These are phyloP conservation scores for Pyralis farinalis DNA, from an alignment of 2,888 invertebrate genomes.

Conservation along the genomic window DNA sequence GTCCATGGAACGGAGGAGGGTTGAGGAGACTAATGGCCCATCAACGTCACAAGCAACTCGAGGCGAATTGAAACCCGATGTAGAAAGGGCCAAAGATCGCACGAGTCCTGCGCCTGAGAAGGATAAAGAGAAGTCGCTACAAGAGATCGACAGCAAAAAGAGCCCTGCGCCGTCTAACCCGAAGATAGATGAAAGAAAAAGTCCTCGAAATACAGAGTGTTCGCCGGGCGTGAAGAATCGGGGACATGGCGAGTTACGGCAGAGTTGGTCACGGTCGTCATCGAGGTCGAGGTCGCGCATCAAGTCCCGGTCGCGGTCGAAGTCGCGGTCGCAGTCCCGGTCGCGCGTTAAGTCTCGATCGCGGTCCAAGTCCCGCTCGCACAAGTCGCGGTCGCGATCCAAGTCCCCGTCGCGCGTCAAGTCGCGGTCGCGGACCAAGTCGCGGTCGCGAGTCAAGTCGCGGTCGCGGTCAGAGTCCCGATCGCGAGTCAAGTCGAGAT, in stretches of 20 bases:
- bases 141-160: constrained; percentile 22
- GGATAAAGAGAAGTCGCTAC: constrained; percentile 15
- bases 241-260: constrained; percentile 34
- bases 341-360: constrained; percentile 25
- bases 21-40: constrained; percentile 41
- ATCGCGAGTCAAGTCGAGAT: constrained; percentile 27
- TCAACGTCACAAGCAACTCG: constrained; percentile 36
- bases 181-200: constrained; percentile 21
- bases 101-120: constrained; percentile 8
- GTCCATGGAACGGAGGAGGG: constrained; percentile 41
- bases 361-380: constrained; percentile 17
- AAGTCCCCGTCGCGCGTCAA: constrained; percentile 32
- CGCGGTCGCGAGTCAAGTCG: constrained; percentile 8
- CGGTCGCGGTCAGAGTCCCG: constrained; percentile 20
- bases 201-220: constrained; percentile 12
- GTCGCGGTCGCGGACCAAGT: constrained; percentile 20
- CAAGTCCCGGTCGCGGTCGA: constrained; percentile 30
- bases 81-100: constrained; percentile 9
- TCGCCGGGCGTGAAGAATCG: constrained; percentile 40
- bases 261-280: constrained; percentile 55
- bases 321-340: constrained; percentile 29
- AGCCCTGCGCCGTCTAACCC: constrained; percentile 13
- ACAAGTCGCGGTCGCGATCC: constrained; percentile 38
- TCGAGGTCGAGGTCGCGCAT: constrained; percentile 32
- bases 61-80: constrained; percentile 17